Evolutionary conservation across 2,113 vertebrate genomes (phyloP).

Genomic region (Sterna hirundo): DNA sequence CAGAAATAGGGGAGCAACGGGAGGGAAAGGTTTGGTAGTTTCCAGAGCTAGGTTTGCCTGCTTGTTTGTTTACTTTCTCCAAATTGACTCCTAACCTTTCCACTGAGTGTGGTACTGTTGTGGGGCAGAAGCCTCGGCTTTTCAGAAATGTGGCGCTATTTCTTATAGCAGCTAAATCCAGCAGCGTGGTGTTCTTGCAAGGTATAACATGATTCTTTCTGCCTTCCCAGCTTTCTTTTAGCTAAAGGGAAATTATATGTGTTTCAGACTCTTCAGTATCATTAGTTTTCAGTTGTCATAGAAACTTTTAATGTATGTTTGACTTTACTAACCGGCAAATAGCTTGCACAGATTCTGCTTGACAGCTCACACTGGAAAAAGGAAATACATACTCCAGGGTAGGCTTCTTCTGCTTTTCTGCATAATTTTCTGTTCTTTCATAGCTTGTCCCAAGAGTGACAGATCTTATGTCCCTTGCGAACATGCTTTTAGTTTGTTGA

Average conservation of each 20-base stretch:
- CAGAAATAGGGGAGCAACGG: neutral
- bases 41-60: neutral
- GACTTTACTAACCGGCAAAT: neutral
- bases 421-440: neutral
- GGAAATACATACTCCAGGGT: neutral
- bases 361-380: neutral
- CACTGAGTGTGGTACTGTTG: neutral
- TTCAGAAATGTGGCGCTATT: neutral
- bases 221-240: neutral
- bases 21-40: neutral
- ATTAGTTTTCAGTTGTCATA: neutral
- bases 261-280: neutral
- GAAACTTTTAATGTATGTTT: neutral
- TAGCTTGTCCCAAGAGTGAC: neutral
- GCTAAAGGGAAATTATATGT: neutral
- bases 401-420: neutral
- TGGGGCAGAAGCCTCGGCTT: neutral
- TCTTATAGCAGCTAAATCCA: neutral
- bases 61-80: neutral
- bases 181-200: neutral
- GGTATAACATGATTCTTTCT: neutral
- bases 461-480: neutral
- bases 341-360: neutral
- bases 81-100: neutral
- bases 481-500: neutral